Conservation (phyloP, 2,888 invertebrate genomes). For the Leucoma salicis region DNA sequence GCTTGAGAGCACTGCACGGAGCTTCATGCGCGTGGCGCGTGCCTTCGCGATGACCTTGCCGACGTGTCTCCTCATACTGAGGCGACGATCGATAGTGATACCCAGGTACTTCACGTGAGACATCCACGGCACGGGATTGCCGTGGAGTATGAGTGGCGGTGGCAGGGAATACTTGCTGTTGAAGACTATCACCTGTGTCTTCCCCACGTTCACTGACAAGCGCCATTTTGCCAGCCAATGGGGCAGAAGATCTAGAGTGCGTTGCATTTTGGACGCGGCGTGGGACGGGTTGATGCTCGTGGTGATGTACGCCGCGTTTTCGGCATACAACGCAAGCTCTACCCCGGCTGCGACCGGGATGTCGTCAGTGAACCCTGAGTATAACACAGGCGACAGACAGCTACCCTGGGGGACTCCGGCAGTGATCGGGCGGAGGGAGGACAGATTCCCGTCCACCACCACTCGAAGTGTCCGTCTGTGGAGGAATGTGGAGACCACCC, state of each 20-base stretch:
- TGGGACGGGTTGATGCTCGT: not conserved
- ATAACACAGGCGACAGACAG: too few relatives aligned
- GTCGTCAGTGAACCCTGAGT: too few relatives aligned
- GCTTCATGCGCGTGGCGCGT: not conserved
- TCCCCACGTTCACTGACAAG: too few relatives aligned
- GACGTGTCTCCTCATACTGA: too few relatives aligned
- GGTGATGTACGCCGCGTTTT: not conserved
- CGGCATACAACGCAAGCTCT: not conserved
- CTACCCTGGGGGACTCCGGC: not conserved
- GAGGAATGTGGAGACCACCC: not conserved
- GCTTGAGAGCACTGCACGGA: not conserved
- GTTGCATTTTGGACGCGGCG: not conserved
- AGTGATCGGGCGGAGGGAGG: not conserved
- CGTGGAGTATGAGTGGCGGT: too few relatives aligned
- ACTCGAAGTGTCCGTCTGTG: not conserved
- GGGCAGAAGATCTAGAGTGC: conserved; percentile 6
- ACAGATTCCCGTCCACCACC: not conserved
- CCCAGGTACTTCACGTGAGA: too few relatives aligned
- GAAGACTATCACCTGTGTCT: not conserved
- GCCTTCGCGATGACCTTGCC: not conserved
- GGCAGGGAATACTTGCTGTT: too few relatives aligned
- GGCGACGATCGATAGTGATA: too few relatives aligned
- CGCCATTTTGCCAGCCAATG: too few relatives aligned
- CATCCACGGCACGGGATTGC: not conserved
- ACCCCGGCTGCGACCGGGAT: too few relatives aligned